phyloP scores from a whole-genome alignment of 2,888 invertebrate genomes.

The Philonicus albiceps region DNA sequence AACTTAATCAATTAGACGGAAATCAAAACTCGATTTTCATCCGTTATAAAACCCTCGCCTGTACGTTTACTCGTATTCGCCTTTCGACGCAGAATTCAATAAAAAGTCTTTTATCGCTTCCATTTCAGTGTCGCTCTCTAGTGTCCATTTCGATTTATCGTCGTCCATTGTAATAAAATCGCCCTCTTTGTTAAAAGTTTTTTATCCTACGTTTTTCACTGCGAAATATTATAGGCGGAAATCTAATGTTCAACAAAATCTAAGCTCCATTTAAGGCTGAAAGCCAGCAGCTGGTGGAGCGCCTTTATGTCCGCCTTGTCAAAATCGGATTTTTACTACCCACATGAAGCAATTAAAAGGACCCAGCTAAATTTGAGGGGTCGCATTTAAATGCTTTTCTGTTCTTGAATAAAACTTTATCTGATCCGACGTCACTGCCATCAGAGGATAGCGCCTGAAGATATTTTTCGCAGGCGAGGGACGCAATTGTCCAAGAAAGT shows the following conservation, averaged over 20 bases:
- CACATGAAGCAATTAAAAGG: conserved; percentile 32
- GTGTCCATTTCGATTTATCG: conserved; percentile 19
- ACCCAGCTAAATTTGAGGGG: neutral
- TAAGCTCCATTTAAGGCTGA: neutral
- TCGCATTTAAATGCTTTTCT: neutral
- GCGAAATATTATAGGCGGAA: neutral
- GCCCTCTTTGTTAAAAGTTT: neutral
- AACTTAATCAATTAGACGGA: neutral
- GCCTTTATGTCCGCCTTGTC: neutral
- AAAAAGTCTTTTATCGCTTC: neutral
- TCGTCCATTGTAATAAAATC: conserved; percentile 18
- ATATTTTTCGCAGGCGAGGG: conserved; percentile 5
- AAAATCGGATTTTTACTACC: conserved; percentile 5
- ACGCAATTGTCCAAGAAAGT: neutral
- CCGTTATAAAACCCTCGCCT: neutral
- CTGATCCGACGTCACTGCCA: conserved; percentile 12
- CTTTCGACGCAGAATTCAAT: neutral
- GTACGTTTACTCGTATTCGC: neutral
- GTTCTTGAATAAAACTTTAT: neutral
- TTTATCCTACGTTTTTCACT: neutral
- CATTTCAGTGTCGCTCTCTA: neutral
- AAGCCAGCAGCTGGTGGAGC: neutral
- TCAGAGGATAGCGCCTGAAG: neutral
- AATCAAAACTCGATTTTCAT: neutral
- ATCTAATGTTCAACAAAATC: conserved; percentile 2